Evolutionary conservation across 2,888 invertebrate genomes (phyloP), one percentile per base, ranked within the genome.

Genomic region (Clivina fossor): DNA sequence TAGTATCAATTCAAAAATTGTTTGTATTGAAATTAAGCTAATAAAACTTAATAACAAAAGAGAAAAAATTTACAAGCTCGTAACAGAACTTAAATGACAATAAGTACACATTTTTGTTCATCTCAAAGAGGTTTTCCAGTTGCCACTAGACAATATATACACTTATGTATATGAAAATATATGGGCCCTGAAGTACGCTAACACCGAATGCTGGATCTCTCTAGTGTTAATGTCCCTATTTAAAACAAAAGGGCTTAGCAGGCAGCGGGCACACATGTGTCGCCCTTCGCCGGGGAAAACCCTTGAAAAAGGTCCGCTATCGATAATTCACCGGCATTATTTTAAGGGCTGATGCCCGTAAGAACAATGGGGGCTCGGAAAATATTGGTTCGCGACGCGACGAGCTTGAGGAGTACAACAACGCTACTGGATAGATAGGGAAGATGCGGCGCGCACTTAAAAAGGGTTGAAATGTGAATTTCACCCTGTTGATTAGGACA

Each of bases 301-400:
- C 58, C 64, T 63, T 66, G 67, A 69, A 71, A 71, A 71, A 70
- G 70, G 69, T 68, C 69, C 67, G 66, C 69, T 53, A 68, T 68
- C 69, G 68, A 71, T 71, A 69, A 71, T 70, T 63, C 70, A 67
- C 64, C 67, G 68, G 70, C 69, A 70, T 70, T 68, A 69, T 67
- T 67, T 68, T 65, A 61, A 67, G 69, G 69, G 69, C 20, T 28
- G 38, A 28, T 50, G 33, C 40, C 28, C 41, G 33, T 7, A 50
- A 50, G 38, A 47, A 47, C 47, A 47, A 47, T 47, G 33, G 47
- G 32, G 41, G 26, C 4, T 24, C 15, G 47, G 18, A 11, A 16
- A 13, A 33, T 22, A 47, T 47, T 18, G 47, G 35, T 11, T 3
- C 46, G 5, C 7, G 33, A 7, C 5, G 16, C 13, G 33, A 8